Conservation (phyloP, 2,113 vertebrate species). For the Syngnathus floridae region DNA sequence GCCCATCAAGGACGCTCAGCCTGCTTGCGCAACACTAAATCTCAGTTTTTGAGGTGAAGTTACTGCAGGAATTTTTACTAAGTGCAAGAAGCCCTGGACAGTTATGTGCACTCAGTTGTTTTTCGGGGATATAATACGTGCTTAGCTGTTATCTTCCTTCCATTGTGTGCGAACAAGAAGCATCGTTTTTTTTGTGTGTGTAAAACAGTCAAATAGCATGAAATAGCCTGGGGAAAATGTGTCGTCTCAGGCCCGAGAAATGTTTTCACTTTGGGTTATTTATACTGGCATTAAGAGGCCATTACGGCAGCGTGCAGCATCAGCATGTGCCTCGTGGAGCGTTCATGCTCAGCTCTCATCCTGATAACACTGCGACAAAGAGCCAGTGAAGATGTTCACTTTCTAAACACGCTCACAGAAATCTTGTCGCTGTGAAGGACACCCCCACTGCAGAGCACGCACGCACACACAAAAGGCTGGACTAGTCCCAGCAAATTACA, state of each 20-base stretch:
- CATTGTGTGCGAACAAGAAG: constrained; percentile 10
- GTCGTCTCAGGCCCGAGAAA: constrained; percentile 38
- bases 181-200: constrained; percentile 26
- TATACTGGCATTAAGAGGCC: constrained; percentile 59
- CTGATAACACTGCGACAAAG: constrained; percentile 75
- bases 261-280: constrained; percentile 64
- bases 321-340: constrained; percentile 64
- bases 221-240: constrained; percentile 22
- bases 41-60: constrained; percentile 19
- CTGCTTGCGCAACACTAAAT: constrained; percentile 36
- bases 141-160: constrained; percentile 14
- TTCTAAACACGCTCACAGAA: constrained; percentile 42
- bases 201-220: constrained; percentile 45
- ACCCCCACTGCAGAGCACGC: constrained; percentile 43
- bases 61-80: constrained; percentile 25
- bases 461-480: constrained; percentile 17
- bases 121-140: constrained; percentile 19
- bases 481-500: constrained; percentile 18
- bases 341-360: constrained; percentile 58
- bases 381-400: constrained; percentile 60
- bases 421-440: constrained; percentile 56
- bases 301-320: constrained; percentile 65
- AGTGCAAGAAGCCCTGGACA: constrained; percentile 12
- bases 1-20: constrained; percentile 48
- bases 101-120: background rate